phyloP scores from a whole-genome alignment of 1,140 invertebrate genomes.

The Drosophila littoralis region DNA sequence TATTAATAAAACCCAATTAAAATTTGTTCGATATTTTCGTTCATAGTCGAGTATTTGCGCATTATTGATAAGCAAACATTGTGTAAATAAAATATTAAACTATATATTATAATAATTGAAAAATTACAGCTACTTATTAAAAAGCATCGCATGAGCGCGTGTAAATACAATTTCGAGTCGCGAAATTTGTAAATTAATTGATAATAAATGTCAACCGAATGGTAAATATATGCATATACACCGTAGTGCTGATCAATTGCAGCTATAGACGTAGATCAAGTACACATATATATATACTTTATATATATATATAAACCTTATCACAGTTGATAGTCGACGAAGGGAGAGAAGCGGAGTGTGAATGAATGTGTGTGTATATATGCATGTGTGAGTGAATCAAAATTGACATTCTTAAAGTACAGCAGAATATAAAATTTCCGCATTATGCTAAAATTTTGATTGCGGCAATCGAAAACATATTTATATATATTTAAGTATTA shows the following conservation, averaged over 20 bases:
- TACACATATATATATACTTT: background rate
- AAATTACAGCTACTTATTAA: constrained; percentile 48
- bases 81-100: constrained; percentile 59
- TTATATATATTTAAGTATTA: constrained; percentile 58
- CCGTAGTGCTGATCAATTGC: constrained; percentile 9
- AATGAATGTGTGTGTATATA: constrained; percentile 4
- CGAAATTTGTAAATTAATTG: constrained; percentile 71
- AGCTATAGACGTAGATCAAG: constrained; percentile 23
- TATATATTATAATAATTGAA: constrained; percentile 34
- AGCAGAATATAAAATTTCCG: constrained; percentile 25
- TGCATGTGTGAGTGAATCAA: constrained; percentile 3
- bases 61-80: constrained; percentile 29
- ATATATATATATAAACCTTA: constrained; percentile 26
- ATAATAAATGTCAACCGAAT: constrained; percentile 56
- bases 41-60: constrained; percentile 11
- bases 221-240: constrained; percentile 16
- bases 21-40: constrained; percentile 27
- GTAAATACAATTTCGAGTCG: constrained; percentile 67
- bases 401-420: constrained; percentile 24
- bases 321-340: constrained; percentile 15
- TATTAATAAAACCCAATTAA: background rate
- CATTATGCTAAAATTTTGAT: constrained; percentile 44
- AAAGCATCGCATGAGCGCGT: constrained; percentile 64
- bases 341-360: background rate
- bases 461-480: constrained; percentile 47